Evolutionary conservation across 35 echinoderm and acorn worm genomes (phyloP), one percentile per base, ranked within the genome.

Genomic region (Heliocidaris erythrogramma): DNA sequence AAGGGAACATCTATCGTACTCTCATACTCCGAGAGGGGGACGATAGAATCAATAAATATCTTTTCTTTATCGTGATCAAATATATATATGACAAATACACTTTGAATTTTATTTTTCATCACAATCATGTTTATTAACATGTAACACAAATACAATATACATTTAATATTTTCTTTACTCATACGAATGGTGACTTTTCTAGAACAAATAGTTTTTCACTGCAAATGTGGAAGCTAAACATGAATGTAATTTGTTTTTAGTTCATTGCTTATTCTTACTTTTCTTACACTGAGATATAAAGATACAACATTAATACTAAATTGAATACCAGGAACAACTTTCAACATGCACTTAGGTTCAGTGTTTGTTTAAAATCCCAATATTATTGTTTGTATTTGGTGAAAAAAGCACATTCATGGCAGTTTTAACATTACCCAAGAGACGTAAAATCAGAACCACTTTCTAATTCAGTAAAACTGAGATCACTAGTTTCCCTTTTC

Each of bases 41-140:
- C n/a, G n/a, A n/a, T n/a, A n/a, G n/a, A n/a, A n/a, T n/a, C n/a
- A n/a, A n/a, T n/a, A n/a, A n/a, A n/a, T n/a, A n/a, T n/a, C n/a
- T n/a, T n/a, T n/a, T n/a, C n/a, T n/a, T n/a, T n/a, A n/a, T n/a
- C n/a, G n/a, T n/a, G n/a, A n/a, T 42, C 35, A 42, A 42, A 42
- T 42, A 9, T 10, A 56, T 56, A 10, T 13, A 56, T 56, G 52
- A 86, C 85, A 29, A 86, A 29, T 32, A 86, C 85, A 86, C 31
- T 86, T n/a, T n/a, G 85, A 86, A 30, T 0, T 86, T 13, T 29
- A 47, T 24, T 89, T 89, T 89, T 89, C 87, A 47, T 89, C 87
- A 89, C 87, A 89, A 47, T 89, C 87, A 89, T 89, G 87, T 89
- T 89, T 89, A 89, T 89, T 89, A 89, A 89, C 87, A 89, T 89